Evolutionary conservation across 2,113 vertebrate species (phyloP), one percentile per base, ranked within the genome.

Genomic region (Tenrec ecaudatus): DNA sequence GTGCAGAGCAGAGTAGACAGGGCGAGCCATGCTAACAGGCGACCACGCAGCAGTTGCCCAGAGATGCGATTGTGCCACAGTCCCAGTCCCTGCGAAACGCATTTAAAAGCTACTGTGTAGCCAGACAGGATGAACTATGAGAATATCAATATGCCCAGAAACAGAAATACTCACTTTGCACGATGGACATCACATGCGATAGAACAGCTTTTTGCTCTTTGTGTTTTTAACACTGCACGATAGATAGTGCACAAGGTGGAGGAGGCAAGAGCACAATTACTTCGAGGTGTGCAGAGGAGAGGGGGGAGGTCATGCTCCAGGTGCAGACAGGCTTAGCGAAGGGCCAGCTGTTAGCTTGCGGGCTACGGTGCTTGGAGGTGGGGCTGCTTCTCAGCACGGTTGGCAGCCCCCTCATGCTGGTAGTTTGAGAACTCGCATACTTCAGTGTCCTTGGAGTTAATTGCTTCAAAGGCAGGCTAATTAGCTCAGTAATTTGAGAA

Each of bases 91-190:
- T 5, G 97, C 20, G 96, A 53, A 53, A 14, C 2, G 47, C 47
- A 53, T 53, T 53, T 95, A 76, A 96, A 96, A 97, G 97, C 94
- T 91, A 96, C 14, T 88, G 90, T 96, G 96, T 89, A 90, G 47
- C 93, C 94, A 96, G 96, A 93, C 47, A 86, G 92, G 90, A 88
- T 97, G 91, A 83, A 47, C 19, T n/a, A 77, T 14, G 89, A 97
- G 94, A 87, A 36, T 92, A 94, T 12, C 25, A 87, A 78, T 90
- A 80, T 69, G 81, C 85, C 95, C 97, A 93, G 96, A 86, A 91
- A 96, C 88, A 83, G 95, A 96, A 97, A 96, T 68, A 81, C 95
- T 95, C 92, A 87, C 96, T 97, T 97, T 96, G 96, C 97, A 93
- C 93, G 95, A 93, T 87, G 94, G 95, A 79, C 96, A 95, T 93